Evolutionary conservation across 1,140 invertebrate genomes (phyloP).

Genomic region (Rhyzopertha dominica): DNA sequence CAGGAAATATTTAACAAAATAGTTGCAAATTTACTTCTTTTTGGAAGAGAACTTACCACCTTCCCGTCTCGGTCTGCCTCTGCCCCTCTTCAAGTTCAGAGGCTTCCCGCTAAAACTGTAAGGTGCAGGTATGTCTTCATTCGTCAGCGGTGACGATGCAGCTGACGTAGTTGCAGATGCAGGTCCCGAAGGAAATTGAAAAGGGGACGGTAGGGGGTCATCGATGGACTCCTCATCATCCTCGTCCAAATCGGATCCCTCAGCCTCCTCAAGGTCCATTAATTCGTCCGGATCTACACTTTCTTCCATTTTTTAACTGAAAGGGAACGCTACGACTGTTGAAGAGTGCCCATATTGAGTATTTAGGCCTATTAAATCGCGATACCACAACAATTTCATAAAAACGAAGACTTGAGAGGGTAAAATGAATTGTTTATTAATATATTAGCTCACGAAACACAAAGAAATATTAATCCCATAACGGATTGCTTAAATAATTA

Average conservation of each 20-base stretch:
- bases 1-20: no score
- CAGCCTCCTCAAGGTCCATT: constrained; percentile 43
- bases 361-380: no score
- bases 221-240: constrained; percentile 42
- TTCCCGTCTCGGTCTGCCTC: constrained; percentile 67
- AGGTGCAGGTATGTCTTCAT: constrained; percentile 50
- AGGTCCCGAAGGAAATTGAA: constrained; percentile 45
- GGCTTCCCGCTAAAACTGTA: constrained; percentile 51
- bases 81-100: constrained; percentile 57
- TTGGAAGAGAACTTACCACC: constrained; percentile 47
- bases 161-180: constrained; percentile 54
- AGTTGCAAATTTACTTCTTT: no score
- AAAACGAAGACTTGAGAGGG: no score
- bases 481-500: no score
- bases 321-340: no score
- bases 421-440: no score
- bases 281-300: constrained; percentile 42
- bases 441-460: no score
- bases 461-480: no score
- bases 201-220: constrained; percentile 39
- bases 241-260: constrained; percentile 42
- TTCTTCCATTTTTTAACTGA: constrained; percentile 43
- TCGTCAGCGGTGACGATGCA: constrained; percentile 49
- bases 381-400: no score
- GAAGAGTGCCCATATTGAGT: no score